These are phyloP conservation scores for Bombus difficillimus DNA, from an alignment of 1,140 invertebrate species.

Conservation along the genomic window DNA sequence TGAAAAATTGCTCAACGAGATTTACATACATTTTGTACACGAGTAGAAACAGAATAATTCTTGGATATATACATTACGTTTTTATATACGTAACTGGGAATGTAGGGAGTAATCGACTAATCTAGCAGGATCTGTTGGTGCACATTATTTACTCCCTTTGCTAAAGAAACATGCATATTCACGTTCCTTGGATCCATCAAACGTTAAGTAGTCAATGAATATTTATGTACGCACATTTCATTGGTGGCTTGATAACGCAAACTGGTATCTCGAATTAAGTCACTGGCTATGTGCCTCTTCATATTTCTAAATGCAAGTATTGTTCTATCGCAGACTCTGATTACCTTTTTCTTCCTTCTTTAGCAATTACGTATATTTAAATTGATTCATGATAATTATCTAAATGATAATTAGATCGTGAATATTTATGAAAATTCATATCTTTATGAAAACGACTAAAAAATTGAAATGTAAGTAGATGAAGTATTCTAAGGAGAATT, in stretches of 20 bases:
- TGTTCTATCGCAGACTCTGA: too few relatives aligned
- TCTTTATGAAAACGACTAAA: too few relatives aligned
- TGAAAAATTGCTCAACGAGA: neutral
- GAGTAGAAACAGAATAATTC: neutral
- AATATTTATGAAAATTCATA: too few relatives aligned
- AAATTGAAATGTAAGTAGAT: too few relatives aligned
- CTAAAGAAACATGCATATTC: slow-evolving; percentile 43
- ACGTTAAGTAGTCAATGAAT: slow-evolving; percentile 43
- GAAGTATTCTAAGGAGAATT: too few relatives aligned
- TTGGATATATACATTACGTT: neutral
- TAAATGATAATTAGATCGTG: too few relatives aligned
- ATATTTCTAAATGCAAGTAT: neutral
- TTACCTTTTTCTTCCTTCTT: too few relatives aligned
- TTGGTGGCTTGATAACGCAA: slow-evolving; percentile 1
- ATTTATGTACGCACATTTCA: slow-evolving; percentile 35
- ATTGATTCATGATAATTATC: too few relatives aligned
- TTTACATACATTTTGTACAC: neutral
- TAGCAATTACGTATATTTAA: too few relatives aligned
- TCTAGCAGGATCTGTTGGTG: slow-evolving; percentile 4
- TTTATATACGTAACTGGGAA: neutral
- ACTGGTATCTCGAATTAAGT: slow-evolving; percentile 32
- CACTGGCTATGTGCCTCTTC: slow-evolving; percentile 8
- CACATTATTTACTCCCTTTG: slow-evolving; percentile 11
- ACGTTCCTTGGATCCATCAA: slow-evolving; percentile 39
- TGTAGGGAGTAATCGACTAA: slow-evolving; percentile 2